A percentile compares a stretch with the other conserved stretches of the same genome.
These are phyloP conservation scores for Jordanella pulchra DNA, from an alignment of 2,797 vertebrate species.

Conservation along the genomic window DNA sequence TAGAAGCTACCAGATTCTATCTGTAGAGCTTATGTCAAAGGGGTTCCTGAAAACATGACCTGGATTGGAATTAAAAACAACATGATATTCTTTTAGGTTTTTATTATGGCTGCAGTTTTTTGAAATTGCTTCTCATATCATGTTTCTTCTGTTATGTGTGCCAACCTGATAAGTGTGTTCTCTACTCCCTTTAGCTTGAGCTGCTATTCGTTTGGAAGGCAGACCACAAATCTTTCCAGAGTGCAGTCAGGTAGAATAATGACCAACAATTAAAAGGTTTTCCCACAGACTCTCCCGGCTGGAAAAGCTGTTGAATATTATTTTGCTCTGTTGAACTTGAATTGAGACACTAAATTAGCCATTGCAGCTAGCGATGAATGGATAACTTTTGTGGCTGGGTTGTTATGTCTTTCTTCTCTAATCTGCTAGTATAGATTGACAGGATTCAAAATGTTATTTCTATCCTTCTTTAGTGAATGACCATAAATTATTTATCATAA, in stretches of 20 bases:
- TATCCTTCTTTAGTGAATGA: not conserved
- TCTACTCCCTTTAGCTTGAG: not conserved
- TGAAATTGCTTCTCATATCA: not conserved
- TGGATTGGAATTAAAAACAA: conserved; percentile 51
- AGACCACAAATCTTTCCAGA: conserved; percentile 1
- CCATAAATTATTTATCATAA: not conserved
- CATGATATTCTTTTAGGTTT: conserved; percentile 28
- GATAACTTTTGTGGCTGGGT: not conserved
- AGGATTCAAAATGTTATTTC: not conserved
- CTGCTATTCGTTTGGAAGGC: conserved; percentile 1
- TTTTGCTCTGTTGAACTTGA: conserved; percentile 9
- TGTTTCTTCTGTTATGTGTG: conserved; percentile 1
- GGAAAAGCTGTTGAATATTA: conserved; percentile 25
- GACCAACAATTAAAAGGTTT: conserved; percentile 14
- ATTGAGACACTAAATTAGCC: not conserved
- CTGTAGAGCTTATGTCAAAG: conserved; percentile 46
- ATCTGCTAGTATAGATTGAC: not conserved
- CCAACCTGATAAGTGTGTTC: conserved; percentile 1
- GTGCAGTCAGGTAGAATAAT: conserved; percentile 26
- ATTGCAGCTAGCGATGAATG: not conserved
- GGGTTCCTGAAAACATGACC: conserved; percentile 55
- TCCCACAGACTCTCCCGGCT: conserved; percentile 1
- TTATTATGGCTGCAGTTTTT: conserved; percentile 22
- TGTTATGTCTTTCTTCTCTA: not conserved
- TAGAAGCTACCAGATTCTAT: conserved; percentile 71